A percentile compares a stretch with the other conserved stretches of the same genome.
phyloP scores from a whole-genome alignment of 2,888 invertebrate genomes.

The Chouioia cunea region DNA sequence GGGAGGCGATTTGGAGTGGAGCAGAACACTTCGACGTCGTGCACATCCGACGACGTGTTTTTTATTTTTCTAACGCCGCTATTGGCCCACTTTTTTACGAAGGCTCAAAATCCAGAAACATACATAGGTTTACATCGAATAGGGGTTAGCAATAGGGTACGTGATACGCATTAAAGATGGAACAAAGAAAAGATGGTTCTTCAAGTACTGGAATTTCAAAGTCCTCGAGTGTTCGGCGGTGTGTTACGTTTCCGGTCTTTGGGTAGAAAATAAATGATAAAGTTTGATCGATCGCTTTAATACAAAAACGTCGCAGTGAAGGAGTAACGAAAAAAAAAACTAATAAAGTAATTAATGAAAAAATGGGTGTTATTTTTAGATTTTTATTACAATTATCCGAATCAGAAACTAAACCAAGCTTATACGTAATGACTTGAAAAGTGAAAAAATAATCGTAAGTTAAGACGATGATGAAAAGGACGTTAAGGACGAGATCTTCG shows the following conservation, averaged over 20 bases:
- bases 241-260: constrained; percentile 56
- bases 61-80: constrained; percentile 37
- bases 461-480: constrained; percentile 50
- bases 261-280: constrained; percentile 53
- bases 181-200: constrained; percentile 45
- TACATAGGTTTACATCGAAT: constrained; percentile 18
- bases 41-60: constrained; percentile 26
- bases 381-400: constrained; percentile 68
- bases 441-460: constrained; percentile 47
- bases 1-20: constrained; percentile 2
- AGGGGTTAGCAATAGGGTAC: not conserved
- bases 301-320: constrained; percentile 19
- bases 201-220: constrained; percentile 32
- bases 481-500: constrained; percentile 54
- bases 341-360: constrained; percentile 62
- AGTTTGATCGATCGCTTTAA: constrained; percentile 13
- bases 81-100: constrained; percentile 13
- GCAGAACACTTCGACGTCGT: not conserved
- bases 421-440: constrained; percentile 47
- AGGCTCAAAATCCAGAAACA: constrained; percentile 28
- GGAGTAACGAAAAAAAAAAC: constrained; percentile 25
- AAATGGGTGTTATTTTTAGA: constrained; percentile 69
- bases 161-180: not conserved
- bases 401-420: constrained; percentile 64
- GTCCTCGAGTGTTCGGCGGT: constrained; percentile 50